A percentile compares a stretch with the other conserved stretches of the same genome.
Evolutionary conservation across 2,888 invertebrate genomes (phyloP).

Genomic region (Polydrusus tereticollis): DNA sequence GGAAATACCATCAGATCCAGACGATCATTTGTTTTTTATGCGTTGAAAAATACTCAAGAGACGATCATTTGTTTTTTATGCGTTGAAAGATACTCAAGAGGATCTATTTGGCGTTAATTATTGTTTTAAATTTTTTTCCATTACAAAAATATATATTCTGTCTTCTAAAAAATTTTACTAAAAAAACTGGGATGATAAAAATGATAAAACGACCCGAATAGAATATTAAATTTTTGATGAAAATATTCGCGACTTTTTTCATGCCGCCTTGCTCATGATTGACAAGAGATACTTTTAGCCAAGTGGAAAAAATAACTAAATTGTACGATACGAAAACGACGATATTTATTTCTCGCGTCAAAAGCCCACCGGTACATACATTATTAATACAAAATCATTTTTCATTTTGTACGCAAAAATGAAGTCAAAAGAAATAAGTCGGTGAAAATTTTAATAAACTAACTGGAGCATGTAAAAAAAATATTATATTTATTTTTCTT

Average conservation of each 20-base stretch:
- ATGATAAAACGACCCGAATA: neutral
- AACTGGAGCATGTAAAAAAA: neutral
- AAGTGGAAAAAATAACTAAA: constrained; percentile 12
- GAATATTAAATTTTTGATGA: neutral
- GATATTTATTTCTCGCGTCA: constrained; percentile 7
- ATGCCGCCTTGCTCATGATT: neutral
- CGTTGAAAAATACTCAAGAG: no score
- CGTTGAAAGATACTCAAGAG: no score
- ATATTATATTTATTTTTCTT: neutral
- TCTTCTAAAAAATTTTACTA: neutral
- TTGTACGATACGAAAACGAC: constrained; percentile 2
- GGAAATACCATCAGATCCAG: no score
- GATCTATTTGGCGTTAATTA: no score
- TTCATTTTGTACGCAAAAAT: constrained; percentile 5
- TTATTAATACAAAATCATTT: constrained; percentile 12
- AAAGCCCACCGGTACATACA: constrained; percentile 1
- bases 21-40: no score
- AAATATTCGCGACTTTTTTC: neutral
- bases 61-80: no score
- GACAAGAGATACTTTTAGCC: constrained; percentile 7
- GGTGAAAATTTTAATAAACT: neutral
- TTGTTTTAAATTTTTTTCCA: no score
- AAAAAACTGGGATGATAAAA: neutral
- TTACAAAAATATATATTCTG: neutral
- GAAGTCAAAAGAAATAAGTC: constrained; percentile 1